Evolutionary conservation across 2,797 vertebrate species (phyloP).

Genomic region (Anas capensis): DNA sequence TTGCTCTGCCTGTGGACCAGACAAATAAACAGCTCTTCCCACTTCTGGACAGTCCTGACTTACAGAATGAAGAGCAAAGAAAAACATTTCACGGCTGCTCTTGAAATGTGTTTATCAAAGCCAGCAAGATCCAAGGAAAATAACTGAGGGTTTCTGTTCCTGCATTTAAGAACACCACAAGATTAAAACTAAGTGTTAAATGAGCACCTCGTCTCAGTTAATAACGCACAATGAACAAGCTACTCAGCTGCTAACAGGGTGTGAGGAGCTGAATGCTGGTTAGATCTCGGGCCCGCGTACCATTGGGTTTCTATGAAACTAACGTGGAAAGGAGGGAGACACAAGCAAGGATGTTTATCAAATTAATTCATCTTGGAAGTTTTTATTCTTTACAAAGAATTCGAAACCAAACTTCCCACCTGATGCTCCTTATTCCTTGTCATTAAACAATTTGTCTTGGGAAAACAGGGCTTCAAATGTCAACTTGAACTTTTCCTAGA

Average conservation of each 20-base stretch:
- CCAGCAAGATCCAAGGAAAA: slow-evolving; percentile 4
- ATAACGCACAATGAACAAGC: not conserved
- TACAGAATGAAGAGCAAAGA: not conserved
- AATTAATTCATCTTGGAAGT: not conserved
- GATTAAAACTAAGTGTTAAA: not conserved
- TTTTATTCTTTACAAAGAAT: not conserved
- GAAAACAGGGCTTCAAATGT: not conserved
- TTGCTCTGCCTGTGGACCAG: slow-evolving; percentile 58
- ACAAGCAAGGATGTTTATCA: not conserved
- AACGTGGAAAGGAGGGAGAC: not conserved
- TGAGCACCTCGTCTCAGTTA: not conserved
- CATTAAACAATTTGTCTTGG: not conserved
- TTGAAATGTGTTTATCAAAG: slow-evolving; percentile 32
- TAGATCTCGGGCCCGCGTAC: not conserved
- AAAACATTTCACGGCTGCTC: not conserved
- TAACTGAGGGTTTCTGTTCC: not conserved
- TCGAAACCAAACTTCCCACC: not conserved
- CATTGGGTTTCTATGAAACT: not conserved
- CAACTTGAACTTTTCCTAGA: not conserved
- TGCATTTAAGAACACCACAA: not conserved
- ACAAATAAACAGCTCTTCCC: slow-evolving; percentile 62
- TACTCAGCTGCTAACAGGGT: not conserved
- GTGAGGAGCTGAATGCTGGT: not conserved
- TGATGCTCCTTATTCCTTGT: not conserved
- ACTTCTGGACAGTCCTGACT: slow-evolving; percentile 56